Conservation (phyloP, 2,888 invertebrate genomes). For the Eilema depressum region DNA sequence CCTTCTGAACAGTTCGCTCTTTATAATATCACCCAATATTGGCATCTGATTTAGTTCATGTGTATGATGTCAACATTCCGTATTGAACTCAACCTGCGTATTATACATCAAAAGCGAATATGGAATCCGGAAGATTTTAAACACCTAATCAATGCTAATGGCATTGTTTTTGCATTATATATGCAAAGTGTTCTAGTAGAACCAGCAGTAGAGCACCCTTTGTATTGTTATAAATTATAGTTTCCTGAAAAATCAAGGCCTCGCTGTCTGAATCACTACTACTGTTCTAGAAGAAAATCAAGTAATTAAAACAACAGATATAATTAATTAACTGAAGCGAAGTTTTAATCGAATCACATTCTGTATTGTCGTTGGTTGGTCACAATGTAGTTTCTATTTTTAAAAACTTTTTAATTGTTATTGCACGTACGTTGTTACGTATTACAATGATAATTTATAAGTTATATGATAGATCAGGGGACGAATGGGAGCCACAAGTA, state of each 20-base stretch:
- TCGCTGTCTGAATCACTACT: neutral
- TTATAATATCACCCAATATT: neutral
- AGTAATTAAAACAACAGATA: neutral
- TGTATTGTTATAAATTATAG: conserved; percentile 23
- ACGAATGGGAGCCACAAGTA: too few relatives aligned
- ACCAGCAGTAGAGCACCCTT: neutral
- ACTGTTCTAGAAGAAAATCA: conserved; percentile 5
- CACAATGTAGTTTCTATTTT: neutral
- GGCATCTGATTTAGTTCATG: neutral
- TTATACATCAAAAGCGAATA: conserved; percentile 10
- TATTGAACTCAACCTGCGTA: neutral
- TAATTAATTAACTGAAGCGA: neutral
- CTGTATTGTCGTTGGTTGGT: too few relatives aligned
- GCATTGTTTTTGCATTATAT: neutral
- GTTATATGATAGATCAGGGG: too few relatives aligned
- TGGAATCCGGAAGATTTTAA: conserved; percentile 9
- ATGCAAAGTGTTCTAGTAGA: neutral
- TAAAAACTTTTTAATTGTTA: too few relatives aligned
- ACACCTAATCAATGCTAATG: conserved; percentile 3
- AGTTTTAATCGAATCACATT: neutral
- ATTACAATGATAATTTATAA: too few relatives aligned
- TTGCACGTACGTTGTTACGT: too few relatives aligned
- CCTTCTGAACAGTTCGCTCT: too few relatives aligned
- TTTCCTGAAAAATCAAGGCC: conserved; percentile 2
- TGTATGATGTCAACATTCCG: neutral